Conservation (phyloP, 23 tunicate genomes). For the Trididemnum clinides region DNA sequence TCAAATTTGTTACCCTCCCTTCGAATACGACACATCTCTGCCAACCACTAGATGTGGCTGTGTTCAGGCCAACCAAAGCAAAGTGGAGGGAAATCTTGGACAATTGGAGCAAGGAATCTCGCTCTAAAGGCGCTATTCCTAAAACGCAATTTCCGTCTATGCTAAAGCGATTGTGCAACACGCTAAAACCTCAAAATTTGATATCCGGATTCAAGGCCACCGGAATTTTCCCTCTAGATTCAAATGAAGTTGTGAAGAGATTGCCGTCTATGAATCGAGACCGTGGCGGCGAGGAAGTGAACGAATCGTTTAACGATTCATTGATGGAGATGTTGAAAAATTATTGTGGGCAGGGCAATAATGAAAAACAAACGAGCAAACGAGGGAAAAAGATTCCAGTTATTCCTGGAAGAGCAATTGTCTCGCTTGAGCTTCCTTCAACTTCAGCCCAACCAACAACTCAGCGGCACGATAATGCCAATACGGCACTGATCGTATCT, state of each 20-base stretch:
- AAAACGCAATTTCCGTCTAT: neutral
- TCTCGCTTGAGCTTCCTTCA: no score
- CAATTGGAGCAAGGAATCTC: conserved; percentile 18
- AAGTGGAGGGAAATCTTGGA: conserved; percentile 14
- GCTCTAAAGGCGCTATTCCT: neutral
- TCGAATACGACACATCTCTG: conserved; percentile 23
- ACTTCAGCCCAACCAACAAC: no score
- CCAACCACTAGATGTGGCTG: conserved; percentile 40
- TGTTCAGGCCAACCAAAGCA: conserved; percentile 25
- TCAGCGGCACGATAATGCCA: neutral
- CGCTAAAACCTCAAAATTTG: neutral
- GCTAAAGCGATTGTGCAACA: conserved; percentile 6
- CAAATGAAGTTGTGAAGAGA: conserved; percentile 4
- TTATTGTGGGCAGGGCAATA: neutral
- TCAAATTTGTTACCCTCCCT: conserved; percentile 10
- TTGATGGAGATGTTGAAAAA: neutral
- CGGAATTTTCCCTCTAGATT: conserved; percentile 11
- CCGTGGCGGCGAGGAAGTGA: conserved; percentile 7
- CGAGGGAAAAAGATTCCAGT: neutral
- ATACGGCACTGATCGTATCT: neutral
- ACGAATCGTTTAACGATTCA: neutral
- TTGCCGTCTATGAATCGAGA: conserved; percentile 2
- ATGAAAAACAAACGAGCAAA: neutral
- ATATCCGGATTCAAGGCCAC: conserved; percentile 16
- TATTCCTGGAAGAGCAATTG: neutral